phyloP scores from a whole-genome alignment of 23 tunicate species.

The Trididemnum nubilum region DNA sequence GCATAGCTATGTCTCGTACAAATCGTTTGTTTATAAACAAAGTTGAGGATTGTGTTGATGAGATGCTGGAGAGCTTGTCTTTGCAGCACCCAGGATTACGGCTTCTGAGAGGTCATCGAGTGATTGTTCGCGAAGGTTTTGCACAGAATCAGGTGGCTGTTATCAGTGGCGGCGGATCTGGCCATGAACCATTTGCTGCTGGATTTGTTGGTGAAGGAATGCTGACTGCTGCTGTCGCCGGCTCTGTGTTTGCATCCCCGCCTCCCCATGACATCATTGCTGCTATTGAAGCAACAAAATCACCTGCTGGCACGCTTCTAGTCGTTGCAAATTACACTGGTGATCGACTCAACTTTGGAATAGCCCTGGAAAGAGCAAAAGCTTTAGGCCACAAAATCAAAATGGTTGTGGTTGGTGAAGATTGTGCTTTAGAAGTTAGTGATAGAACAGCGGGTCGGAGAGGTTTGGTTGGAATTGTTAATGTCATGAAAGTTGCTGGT shows the following conservation, averaged over 20 bases:
- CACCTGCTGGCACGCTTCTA: conserved; percentile 65
- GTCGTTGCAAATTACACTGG: conserved; percentile 98
- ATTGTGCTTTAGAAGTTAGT: conserved; percentile 77
- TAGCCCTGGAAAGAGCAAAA: conserved; percentile 89
- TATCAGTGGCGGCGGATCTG: conserved; percentile 97
- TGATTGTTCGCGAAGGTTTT: conserved; percentile 76
- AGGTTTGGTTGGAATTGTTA: conserved; percentile 85
- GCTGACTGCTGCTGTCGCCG: conserved; percentile 99
- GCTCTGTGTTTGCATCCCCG: conserved; percentile 96
- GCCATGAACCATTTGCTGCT: conserved; percentile 99
- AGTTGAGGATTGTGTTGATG: conserved; percentile 78
- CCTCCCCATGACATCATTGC: conserved; percentile 88
- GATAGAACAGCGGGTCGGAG: conserved; percentile 92
- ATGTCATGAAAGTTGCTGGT: conserved; percentile 88
- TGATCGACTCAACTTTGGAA: conserved; percentile 96
- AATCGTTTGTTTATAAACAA: conserved; percentile 75
- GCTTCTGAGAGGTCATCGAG: conserved; percentile 76
- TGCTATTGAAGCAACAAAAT: conserved; percentile 75
- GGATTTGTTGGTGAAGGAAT: conserved; percentile 98
- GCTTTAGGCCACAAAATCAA: conserved; percentile 57
- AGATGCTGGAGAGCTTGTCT: conserved; percentile 71
- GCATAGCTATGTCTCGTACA: conserved; percentile 62
- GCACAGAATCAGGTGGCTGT: conserved; percentile 39
- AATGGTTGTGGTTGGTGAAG: conserved; percentile 90
- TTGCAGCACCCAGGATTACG: conserved; percentile 53